Evolutionary conservation across 2,113 vertebrate genomes (phyloP).

Genomic region (Nyctereutes procyonoides): DNA sequence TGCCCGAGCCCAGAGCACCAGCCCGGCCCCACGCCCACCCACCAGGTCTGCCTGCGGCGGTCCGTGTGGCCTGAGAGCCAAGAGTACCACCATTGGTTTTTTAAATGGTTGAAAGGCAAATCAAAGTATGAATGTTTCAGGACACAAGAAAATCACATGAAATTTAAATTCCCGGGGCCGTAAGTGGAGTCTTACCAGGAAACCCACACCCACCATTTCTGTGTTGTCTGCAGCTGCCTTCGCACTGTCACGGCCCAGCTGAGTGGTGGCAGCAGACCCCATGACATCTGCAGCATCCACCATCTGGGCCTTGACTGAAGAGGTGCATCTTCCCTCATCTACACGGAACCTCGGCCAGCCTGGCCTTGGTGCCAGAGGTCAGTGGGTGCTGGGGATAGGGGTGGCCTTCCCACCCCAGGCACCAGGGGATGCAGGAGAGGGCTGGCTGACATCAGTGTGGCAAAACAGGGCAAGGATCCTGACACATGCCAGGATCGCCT

Average conservation of each 20-base stretch:
- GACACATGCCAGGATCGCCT: neutral
- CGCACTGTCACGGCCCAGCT: neutral
- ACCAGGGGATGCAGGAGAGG: accelerated
- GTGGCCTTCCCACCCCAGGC: neutral
- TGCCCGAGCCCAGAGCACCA: too few species aligned
- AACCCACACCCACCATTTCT: neutral
- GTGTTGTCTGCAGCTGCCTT: neutral
- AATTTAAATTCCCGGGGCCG: neutral
- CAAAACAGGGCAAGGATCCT: neutral
- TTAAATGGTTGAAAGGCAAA: neutral
- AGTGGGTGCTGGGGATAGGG: neutral
- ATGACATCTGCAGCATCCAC: neutral
- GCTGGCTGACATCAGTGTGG: neutral
- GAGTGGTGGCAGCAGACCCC: neutral
- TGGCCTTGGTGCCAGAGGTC: neutral
- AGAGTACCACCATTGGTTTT: neutral
- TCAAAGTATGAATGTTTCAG: neutral
- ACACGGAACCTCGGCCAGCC: neutral
- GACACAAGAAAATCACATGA: neutral
- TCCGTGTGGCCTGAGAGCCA: neutral
- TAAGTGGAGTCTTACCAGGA: neutral
- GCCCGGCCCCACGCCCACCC: too few species aligned
- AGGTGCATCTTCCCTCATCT: neutral
- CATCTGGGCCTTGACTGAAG: too few species aligned
- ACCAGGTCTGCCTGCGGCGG: neutral